Conservation (phyloP, 1,140 invertebrate species). For the Cepaea nemoralis region DNA sequence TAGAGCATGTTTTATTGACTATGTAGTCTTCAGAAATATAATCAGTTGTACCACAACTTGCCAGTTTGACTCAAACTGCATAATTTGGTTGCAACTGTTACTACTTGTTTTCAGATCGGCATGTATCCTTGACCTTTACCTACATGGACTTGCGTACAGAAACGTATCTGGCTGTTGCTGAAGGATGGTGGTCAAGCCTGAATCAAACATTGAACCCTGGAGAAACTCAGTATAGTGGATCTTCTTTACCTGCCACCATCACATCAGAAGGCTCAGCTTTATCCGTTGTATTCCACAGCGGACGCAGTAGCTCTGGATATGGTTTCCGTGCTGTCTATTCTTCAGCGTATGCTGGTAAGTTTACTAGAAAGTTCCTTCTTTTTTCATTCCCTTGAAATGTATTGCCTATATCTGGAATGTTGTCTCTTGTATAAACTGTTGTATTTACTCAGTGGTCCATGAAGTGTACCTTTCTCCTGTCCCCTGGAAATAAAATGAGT, state of each 20-base stretch:
- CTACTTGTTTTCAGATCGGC: constrained; percentile 74
- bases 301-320: constrained; percentile 88
- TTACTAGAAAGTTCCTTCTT: too few relatives aligned
- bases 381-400: too few relatives aligned
- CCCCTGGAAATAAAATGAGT: too few relatives aligned
- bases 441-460: too few relatives aligned
- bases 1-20: too few relatives aligned
- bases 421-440: too few relatives aligned
- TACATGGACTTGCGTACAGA: constrained; percentile 73
- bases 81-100: too few relatives aligned
- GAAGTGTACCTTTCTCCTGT: too few relatives aligned
- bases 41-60: too few relatives aligned
- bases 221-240: constrained; percentile 84
- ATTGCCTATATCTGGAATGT: too few relatives aligned
- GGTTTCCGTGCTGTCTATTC: constrained; percentile 93
- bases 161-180: constrained; percentile 77
- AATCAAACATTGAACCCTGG: constrained; percentile 69
- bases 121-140: constrained; percentile 81
- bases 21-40: too few relatives aligned
- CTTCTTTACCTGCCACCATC: constrained; percentile 83
- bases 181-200: constrained; percentile 78
- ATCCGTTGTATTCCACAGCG: constrained; percentile 92
- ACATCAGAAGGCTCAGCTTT: constrained; percentile 87
- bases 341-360: constrained; percentile 76
- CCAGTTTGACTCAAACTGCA: too few relatives aligned